Conservation (phyloP, 2,888 invertebrate genomes). For the Limnephilus lunatus region DNA sequence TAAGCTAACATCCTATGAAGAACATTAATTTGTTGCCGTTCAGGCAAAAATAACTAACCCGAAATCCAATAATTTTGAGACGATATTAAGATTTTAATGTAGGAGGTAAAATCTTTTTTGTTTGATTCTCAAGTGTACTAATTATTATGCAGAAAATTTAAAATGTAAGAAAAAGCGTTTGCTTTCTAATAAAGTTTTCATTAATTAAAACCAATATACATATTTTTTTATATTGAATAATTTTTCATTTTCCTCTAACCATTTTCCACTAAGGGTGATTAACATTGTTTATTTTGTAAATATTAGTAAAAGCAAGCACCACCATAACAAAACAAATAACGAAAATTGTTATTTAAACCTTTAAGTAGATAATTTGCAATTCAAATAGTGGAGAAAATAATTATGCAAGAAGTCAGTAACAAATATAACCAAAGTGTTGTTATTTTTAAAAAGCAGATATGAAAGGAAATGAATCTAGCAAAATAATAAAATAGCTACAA, state of each 20-base stretch:
- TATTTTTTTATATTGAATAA: no score
- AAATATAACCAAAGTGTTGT: not conserved
- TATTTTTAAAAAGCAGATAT: not conserved
- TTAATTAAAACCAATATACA: no score
- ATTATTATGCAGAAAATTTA: no score
- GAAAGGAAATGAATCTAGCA: not conserved
- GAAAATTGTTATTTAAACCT: not conserved
- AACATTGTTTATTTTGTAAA: not conserved
- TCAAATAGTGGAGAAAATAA: not conserved
- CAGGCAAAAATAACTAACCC: not conserved
- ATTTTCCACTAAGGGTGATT: not conserved
- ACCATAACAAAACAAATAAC: not conserved
- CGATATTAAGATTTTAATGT: not conserved
- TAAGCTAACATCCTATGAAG: not conserved
- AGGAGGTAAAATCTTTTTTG: not conserved
- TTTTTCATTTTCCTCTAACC: no score
- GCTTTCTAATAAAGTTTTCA: no score
- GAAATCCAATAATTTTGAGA: not conserved
- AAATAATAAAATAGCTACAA: not conserved
- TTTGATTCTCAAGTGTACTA: no score
- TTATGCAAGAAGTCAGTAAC: not conserved
- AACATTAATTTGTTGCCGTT: not conserved
- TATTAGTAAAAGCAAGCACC: not conserved
- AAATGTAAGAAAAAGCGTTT: no score
- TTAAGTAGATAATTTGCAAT: not conserved